Evolutionary conservation across 2,113 vertebrate species (phyloP).

Genomic region (Cavia porcellus): DNA sequence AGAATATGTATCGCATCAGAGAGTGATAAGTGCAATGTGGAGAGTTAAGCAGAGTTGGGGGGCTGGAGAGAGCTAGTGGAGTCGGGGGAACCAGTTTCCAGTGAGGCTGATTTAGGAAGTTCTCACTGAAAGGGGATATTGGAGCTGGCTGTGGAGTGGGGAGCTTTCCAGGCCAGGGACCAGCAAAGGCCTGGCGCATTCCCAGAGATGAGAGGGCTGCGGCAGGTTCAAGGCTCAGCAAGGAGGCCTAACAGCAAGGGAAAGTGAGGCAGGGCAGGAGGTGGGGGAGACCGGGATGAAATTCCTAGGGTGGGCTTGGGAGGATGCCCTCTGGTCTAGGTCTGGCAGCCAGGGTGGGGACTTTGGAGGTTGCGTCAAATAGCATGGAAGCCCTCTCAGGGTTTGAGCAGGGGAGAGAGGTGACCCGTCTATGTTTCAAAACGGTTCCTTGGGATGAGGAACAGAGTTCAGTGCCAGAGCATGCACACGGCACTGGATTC

Average conservation of each 20-base stretch:
- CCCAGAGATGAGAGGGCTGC: accelerated
- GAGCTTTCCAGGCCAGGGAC: not conserved
- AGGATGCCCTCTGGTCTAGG: not conserved
- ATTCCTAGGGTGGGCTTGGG: not conserved
- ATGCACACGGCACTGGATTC: too few relatives aligned
- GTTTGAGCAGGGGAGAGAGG: not conserved
- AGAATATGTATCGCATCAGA: not conserved
- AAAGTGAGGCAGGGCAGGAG: accelerated
- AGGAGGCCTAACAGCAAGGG: not conserved
- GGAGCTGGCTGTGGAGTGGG: not conserved
- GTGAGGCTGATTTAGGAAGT: not conserved
- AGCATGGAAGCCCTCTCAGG: not conserved
- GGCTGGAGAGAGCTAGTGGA: not conserved
- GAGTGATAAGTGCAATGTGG: not conserved
- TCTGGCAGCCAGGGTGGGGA: not conserved
- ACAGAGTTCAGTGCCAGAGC: not conserved
- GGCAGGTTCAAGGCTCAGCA: not conserved
- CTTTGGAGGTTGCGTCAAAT: not conserved
- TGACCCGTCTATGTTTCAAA: not conserved
- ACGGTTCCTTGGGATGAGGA: not conserved
- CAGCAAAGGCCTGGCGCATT: not conserved
- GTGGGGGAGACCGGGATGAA: not conserved
- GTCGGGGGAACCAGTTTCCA: not conserved
- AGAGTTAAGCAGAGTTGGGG: not conserved
- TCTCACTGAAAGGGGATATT: not conserved